Conservation (phyloP, 64 coral and sea anemone genomes). For the Platygyra sinensis region DNA sequence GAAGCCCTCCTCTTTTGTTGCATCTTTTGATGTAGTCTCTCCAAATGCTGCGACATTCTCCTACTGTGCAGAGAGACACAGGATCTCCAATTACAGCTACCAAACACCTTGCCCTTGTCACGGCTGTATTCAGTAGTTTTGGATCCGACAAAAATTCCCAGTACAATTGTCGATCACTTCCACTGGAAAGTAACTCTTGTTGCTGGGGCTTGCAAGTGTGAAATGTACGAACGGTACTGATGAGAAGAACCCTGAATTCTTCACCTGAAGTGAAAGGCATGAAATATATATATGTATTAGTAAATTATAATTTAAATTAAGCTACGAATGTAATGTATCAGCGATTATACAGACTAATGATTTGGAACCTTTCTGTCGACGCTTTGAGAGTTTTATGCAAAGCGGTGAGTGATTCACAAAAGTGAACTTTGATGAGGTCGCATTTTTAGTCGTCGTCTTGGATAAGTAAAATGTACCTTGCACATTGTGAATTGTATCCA, state of each 20-base stretch:
- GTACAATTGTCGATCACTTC: conserved; percentile 22
- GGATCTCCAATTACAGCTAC: conserved; percentile 82
- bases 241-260: conserved; percentile 60
- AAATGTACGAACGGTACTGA: conserved; percentile 63
- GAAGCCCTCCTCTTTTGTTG: conserved; percentile 12
- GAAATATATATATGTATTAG: background rate
- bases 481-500: conserved; percentile 81
- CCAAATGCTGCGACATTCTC: conserved; percentile 66
- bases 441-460: no score
- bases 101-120: conserved; percentile 72
- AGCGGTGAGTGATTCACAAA: no score
- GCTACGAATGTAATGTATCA: no score
- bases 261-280: conserved; percentile 16
- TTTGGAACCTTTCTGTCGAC: no score
- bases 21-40: conserved; percentile 74
- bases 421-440: no score
- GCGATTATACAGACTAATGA: no score
- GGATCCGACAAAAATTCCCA: conserved; percentile 84
- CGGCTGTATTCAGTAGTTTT: conserved; percentile 75
- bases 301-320: no score
- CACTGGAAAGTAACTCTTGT: background rate
- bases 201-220: conserved; percentile 35
- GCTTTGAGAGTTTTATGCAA: no score
- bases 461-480: conserved; percentile 44
- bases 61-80: conserved; percentile 71